These are phyloP conservation scores for Acanthurus leucopareius DNA, from an alignment of 2,797 vertebrate genomes.

Conservation along the genomic window DNA sequence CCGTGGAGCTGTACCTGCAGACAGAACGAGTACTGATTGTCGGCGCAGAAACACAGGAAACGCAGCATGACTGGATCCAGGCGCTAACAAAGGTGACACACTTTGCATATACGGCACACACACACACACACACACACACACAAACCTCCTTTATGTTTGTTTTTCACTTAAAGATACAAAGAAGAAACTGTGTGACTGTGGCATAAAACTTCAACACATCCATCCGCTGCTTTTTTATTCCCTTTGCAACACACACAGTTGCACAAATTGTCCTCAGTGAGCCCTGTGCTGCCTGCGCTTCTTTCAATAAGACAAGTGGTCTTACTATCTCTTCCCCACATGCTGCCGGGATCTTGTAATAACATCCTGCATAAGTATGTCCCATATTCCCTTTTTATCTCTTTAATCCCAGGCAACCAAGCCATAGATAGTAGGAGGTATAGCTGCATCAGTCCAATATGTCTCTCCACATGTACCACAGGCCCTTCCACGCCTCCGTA, in stretches of 20 bases:
- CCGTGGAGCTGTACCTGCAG: conserved; percentile 94
- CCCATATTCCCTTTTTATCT: conserved; percentile 52
- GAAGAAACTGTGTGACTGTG: conserved; percentile 21
- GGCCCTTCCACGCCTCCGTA: conserved; percentile 41
- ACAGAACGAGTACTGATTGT: conserved; percentile 91
- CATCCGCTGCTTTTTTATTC: not conserved
- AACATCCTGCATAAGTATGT: conserved; percentile 53
- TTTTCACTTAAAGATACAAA: conserved; percentile 44
- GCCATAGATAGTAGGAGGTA: conserved; percentile 57
- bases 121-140: conserved; percentile 33
- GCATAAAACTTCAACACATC: conserved; percentile 1
- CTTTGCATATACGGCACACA: conserved; percentile 33
- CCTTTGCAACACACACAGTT: not conserved
- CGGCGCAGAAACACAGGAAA: conserved; percentile 90
- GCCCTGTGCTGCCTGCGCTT: conserved; percentile 22
- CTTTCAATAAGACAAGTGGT: conserved; percentile 46
- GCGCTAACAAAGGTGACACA: conserved; percentile 92
- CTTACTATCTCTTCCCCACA: conserved; percentile 38
- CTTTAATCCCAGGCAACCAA: conserved; percentile 55
- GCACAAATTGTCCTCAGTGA: conserved; percentile 22
- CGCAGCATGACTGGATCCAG: conserved; percentile 92
- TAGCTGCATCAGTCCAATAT: conserved; percentile 55
- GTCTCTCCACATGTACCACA: conserved; percentile 61
- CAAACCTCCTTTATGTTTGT: conserved; percentile 33
- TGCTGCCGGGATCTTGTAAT: conserved; percentile 59